Evolutionary conservation across 2,888 invertebrate species (phyloP), one percentile per base, ranked within the genome.

Genomic region (Xanthorhoe spadicearia): DNA sequence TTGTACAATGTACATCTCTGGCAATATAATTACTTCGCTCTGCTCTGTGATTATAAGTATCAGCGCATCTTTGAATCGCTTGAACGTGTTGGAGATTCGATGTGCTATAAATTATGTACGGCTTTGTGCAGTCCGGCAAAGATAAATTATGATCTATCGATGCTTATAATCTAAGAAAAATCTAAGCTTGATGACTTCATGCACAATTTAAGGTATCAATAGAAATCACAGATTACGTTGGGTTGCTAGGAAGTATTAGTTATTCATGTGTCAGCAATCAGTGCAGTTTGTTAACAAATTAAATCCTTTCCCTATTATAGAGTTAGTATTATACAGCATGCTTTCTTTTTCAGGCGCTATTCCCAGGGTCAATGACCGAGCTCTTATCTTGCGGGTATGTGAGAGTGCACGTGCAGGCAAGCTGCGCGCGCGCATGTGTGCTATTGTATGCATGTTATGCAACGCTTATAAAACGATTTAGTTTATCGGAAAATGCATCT

Each of bases 311-410:
- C 28, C 2, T 28, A 28, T 4, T 28, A 28, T 5, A 28, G 28
- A 28, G 28, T 28, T 4, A 2, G 5, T 4, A 28, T 28, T 49
- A 5, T 50, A 56, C 38, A 52, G 43, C 32, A 19, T 61, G 61
- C 49, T 71, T 70, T 71, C 58, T 64, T 70, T 90, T 91, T 91
- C 91, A 92, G 89, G 86, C 85, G 83, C 82, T 85, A 88, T 88
- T 90, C 88, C 88, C 70, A 75, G 78, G 92, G 86, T 90, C 88
- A 84, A 59, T 81, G 89, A 85, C 89, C 88, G 84, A 54, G 74
- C 83, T 85, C 88, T 92, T 92, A 91, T 92, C 92, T 88, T 69
- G 74, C 70, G 74, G 69, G 78, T 78, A 73, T 81, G 85, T 82
- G 86, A 85, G 81, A 74, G 81, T 79, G 71, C 83, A 83, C 80